These are phyloP conservation scores for Porites lutea DNA, from an alignment of 64 coral and sea anemone genomes.

Conservation along the genomic window DNA sequence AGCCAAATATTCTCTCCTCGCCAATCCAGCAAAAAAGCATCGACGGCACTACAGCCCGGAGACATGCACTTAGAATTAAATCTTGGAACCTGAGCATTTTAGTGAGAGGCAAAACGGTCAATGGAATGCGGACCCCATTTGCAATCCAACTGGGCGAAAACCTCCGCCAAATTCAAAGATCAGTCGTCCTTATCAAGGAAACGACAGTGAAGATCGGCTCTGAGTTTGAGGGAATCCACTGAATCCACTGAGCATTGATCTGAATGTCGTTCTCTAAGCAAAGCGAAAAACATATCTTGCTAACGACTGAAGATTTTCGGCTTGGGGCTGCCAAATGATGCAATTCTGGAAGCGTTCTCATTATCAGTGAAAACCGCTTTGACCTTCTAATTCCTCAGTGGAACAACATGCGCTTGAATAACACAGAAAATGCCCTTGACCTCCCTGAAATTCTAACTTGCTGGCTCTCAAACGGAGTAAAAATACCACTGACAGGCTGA, in stretches of 20 bases:
- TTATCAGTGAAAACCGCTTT: background rate
- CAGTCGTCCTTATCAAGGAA: constrained; percentile 42
- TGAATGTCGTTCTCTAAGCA: background rate
- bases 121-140: constrained; percentile 66
- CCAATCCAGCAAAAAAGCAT: constrained; percentile 73
- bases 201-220: constrained; percentile 31
- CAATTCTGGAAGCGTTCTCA: background rate
- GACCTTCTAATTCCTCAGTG: too few relatives aligned
- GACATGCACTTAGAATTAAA: constrained; percentile 64
- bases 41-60: constrained; percentile 34
- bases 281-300: background rate
- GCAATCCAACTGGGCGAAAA: constrained; percentile 11
- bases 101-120: constrained; percentile 65
- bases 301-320: constrained; percentile 1
- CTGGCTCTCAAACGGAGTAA: too few relatives aligned
- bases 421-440: too few relatives aligned
- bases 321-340: constrained; percentile 7
- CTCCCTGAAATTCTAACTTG: too few relatives aligned
- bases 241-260: constrained; percentile 31
- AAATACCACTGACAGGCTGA: too few relatives aligned
- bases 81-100: constrained; percentile 42
- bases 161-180: constrained; percentile 28
- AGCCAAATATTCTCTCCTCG: constrained; percentile 59
- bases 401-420: too few relatives aligned
- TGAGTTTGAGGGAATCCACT: constrained; percentile 16